Conservation (phyloP, 1,140 invertebrate genomes). For the Tigriopus japonicus region DNA sequence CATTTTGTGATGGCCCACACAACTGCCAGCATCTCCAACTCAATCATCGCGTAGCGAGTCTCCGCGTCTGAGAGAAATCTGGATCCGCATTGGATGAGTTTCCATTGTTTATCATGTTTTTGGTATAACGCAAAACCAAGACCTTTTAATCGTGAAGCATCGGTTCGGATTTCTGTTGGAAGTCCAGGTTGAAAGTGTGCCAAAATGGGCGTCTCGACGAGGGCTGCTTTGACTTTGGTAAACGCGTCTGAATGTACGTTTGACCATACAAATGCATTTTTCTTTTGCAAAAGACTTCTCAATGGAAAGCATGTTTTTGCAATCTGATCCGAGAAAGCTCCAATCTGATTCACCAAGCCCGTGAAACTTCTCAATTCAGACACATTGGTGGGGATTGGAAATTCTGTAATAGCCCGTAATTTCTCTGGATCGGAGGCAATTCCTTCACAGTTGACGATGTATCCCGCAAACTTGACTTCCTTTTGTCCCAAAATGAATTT, state of each 20-base stretch:
- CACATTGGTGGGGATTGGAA: conserved; percentile 10
- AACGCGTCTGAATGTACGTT: not conserved
- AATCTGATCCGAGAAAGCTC: conserved; percentile 4
- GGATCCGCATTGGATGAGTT: conserved; percentile 5
- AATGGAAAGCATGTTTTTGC: not conserved
- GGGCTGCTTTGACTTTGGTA: not conserved
- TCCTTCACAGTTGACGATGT: conserved; percentile 14
- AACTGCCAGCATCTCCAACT: conserved; percentile 19
- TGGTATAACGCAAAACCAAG: conserved; percentile 13
- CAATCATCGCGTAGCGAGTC: conserved; percentile 15
- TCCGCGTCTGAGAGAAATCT: conserved; percentile 17
- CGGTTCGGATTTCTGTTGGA: not conserved
- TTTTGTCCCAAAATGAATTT: conserved; percentile 19
- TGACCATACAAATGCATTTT: conserved; percentile 6
- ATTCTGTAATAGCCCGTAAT: conserved; percentile 9
- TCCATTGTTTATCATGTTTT: not conserved
- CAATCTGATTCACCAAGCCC: conserved; percentile 15
- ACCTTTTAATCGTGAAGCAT: conserved; percentile 7
- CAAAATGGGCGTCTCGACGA: not conserved
- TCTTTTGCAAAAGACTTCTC: not conserved
- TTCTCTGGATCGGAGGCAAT: conserved; percentile 8
- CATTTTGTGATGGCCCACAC: conserved; percentile 18
- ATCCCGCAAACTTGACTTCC: conserved; percentile 20
- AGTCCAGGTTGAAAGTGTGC: not conserved
- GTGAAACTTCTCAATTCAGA: conserved; percentile 9